Evolutionary conservation across 2,888 invertebrate genomes (phyloP).

Genomic region (Sinelater perroti): DNA sequence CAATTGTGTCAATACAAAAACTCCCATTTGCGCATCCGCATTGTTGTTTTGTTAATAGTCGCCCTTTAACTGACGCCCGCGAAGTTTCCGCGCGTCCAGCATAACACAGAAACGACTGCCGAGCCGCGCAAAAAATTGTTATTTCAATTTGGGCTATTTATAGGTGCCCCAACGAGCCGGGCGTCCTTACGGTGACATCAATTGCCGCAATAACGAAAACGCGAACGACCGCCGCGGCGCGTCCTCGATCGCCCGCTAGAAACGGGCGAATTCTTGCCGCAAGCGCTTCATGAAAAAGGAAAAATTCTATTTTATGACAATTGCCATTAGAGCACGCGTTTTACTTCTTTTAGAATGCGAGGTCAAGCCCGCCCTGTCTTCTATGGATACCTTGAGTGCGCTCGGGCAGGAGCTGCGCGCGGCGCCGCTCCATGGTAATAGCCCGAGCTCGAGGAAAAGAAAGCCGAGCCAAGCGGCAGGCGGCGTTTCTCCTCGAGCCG

Average conservation of each 20-base stretch:
- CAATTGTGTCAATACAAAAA: too few species aligned
- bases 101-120: too few species aligned
- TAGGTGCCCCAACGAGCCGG: too few species aligned
- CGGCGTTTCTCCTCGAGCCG: constrained; percentile 22
- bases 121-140: too few species aligned
- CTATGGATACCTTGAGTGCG: constrained; percentile 9
- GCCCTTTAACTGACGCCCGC: too few species aligned
- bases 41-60: too few species aligned
- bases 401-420: background rate
- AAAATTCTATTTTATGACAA: constrained; percentile 21
- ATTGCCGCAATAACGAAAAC: background rate
- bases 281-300: constrained; percentile 3
- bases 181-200: too few species aligned
- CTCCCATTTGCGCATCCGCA: too few species aligned
- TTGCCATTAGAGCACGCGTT: constrained; percentile 24
- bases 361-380: constrained; percentile 33
- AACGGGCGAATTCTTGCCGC: background rate
- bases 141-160: too few species aligned
- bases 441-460: background rate
- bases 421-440: background rate
- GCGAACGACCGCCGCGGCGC: too few species aligned
- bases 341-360: constrained; percentile 31
- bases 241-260: background rate
- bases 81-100: too few species aligned
- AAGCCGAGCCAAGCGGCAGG: background rate